Base-by-base conservation (phyloP, 2,113 vertebrate species). In the Muntiacus muntjak region DNA sequence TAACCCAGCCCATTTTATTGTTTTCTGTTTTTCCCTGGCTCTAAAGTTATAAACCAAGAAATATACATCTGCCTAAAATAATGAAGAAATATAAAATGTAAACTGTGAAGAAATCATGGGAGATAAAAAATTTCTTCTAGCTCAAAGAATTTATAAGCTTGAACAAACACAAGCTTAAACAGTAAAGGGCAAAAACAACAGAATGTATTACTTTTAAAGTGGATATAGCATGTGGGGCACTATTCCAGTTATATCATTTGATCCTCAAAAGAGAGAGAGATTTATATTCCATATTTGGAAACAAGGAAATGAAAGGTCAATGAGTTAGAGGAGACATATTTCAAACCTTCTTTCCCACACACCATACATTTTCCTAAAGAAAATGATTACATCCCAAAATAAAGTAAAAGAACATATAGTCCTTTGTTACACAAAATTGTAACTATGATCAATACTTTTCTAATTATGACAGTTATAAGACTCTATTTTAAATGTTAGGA, bases 401-500 rank as follows among this genome's bases (percentile, higher is more conserved):
- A 91, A 86, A 79, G 7, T 47, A 43, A 91, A 96, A 85, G 7
- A 93, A 74, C 71, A 83, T 4, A 57, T 1, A 71, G 33, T 47
- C 4, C 33, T 36, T 60, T 58, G 30, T 74, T 84, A 55, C 14
- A 71, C 2, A 89, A 79, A 87, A 67, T 17, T 52, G 9, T 95
- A 85, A 36, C 0, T 40, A 50, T 54, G 67, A 91, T 74, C 28
- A 89, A 14, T 28, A 60, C 6, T 88, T 81, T 94, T 58, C 55
- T 62, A 92, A 96, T 83, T 67, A 43, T 93, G 45, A 79, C 36
- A 87, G 30, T 23, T 81, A 6, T 55, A 92, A 47, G 57, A 81
- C 12, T 87, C 86, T 79, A 57, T 86, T 97, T 98, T 64, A 93
- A 54, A 91, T 81, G 76, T 87, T 76, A 43, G 85, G 92, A 36